Conservation (phyloP, 2,113 vertebrate genomes). For the Serinus canaria region DNA sequence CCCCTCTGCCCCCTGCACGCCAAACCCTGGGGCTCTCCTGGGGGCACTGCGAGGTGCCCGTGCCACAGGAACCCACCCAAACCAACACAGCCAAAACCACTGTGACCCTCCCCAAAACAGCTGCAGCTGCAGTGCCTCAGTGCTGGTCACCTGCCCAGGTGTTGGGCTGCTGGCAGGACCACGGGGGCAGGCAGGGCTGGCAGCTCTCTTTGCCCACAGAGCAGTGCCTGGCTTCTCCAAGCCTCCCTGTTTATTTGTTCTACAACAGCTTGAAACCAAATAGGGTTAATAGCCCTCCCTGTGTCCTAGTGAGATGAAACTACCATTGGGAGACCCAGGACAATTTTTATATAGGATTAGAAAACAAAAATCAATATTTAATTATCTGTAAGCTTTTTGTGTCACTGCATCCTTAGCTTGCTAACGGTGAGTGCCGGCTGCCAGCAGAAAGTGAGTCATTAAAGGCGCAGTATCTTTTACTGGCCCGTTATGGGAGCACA, state of each 20-base stretch:
- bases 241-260: constrained; percentile 54
- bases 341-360: constrained; percentile 99
- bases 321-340: constrained; percentile 97
- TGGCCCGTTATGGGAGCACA: constrained; percentile 69
- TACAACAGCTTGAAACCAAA: constrained; percentile 69
- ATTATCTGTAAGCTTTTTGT: constrained; percentile 99
- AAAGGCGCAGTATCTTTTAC: constrained; percentile 77
- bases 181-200: background rate
- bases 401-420: constrained; percentile 98
- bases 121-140: background rate
- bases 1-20: background rate
- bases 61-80: background rate
- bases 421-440: constrained; percentile 81
- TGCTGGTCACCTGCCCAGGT: background rate
- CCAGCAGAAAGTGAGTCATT: constrained; percentile 87
- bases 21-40: background rate
- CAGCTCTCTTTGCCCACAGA: background rate
- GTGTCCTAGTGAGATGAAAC: constrained; percentile 91
- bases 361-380: constrained; percentile 99
- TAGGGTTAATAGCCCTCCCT: constrained; percentile 84
- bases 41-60: accelerated
- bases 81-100: accelerated
- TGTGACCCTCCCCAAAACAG: accelerated
- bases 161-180: background rate
- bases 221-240: background rate